Evolutionary conservation across 2,888 invertebrate species (phyloP), one percentile per base, ranked within the genome.

Genomic region (Drosophila atripex): DNA sequence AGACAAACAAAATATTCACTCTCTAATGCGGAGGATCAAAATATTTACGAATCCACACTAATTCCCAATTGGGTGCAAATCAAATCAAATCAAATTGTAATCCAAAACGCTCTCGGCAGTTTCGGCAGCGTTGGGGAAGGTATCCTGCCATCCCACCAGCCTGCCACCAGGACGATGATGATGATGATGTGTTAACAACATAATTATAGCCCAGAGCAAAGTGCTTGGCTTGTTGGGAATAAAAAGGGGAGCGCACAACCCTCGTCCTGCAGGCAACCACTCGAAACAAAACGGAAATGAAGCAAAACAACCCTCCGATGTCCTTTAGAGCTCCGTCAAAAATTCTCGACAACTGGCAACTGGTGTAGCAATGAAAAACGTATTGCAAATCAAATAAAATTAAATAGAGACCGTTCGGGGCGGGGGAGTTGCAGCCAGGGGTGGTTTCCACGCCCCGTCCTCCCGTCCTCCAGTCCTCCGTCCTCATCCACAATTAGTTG

Each of bases 161-260:
- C 9, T 51, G 53, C 50, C 46, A 46, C 28, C 14, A 68, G 53
- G 60, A 41, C 54, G 71, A 63, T 75, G 83, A 71, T 69, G 84
- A 85, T 80, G 87, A 89, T 82, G 88, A 88, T 89, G 90, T 89
- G 90, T 89, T 88, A 89, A 90, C 89, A 89, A 89, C 84, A 83
- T 89, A 89, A 89, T 90, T 90, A 89, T 89, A 88, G 87, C 89
- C 88, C 72, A 71, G 74, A 87, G 88, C 86, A 72, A 82, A 85
- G 86, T 77, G 78, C 65, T 77, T 60, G 25, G 65, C 57, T 52
- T 35, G 25, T 21, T 21, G 23, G 35, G 60, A 63, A 55, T 39
- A 28, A 56, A 56, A 74, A 64, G 78, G 72, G 76, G 79, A 73
- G 70, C 76, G 64, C 51, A 39, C 63, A 80, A 83, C 76, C 75